Conservation (phyloP, 2,888 invertebrate genomes). For the Heliconius aoede region DNA sequence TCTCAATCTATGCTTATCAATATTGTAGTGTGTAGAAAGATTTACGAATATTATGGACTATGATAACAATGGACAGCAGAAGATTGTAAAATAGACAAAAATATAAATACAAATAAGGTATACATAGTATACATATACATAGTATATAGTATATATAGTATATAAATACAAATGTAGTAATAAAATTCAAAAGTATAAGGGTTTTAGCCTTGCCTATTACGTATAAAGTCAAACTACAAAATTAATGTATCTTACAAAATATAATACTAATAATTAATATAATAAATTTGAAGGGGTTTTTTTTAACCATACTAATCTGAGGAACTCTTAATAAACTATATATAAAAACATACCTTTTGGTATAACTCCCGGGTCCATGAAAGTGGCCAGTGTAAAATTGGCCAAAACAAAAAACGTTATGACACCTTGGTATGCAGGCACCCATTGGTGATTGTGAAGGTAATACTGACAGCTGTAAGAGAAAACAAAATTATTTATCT, state of each 20-base stretch:
- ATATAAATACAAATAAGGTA: no score
- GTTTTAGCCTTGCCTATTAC: background rate
- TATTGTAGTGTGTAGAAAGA: background rate
- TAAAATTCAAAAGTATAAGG: background rate
- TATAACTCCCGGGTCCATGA: constrained; percentile 99
- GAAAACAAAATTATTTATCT: constrained; percentile 46
- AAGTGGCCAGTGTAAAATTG: constrained; percentile 99
- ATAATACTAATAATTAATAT: background rate
- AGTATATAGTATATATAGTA: no score
- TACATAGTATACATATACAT: no score
- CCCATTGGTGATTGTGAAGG: constrained; percentile 92
- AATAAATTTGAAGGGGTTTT: background rate
- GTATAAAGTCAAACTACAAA: no score
- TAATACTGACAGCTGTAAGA: constrained; percentile 93
- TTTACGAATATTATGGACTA: no score
- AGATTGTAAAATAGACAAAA: background rate
- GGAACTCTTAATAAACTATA: background rate
- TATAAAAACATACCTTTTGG: constrained; percentile 90
- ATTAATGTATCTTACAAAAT: background rate
- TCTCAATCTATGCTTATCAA: background rate
- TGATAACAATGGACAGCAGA: background rate
- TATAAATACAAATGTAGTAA: no score
- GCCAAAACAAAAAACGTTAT: constrained; percentile 98
- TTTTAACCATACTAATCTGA: background rate
- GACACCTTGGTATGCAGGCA: constrained; percentile 95